A percentile compares a stretch with the other conserved stretches of the same genome.
Conservation (phyloP, 2,797 vertebrate species). For the Gambusia yucatana region DNA sequence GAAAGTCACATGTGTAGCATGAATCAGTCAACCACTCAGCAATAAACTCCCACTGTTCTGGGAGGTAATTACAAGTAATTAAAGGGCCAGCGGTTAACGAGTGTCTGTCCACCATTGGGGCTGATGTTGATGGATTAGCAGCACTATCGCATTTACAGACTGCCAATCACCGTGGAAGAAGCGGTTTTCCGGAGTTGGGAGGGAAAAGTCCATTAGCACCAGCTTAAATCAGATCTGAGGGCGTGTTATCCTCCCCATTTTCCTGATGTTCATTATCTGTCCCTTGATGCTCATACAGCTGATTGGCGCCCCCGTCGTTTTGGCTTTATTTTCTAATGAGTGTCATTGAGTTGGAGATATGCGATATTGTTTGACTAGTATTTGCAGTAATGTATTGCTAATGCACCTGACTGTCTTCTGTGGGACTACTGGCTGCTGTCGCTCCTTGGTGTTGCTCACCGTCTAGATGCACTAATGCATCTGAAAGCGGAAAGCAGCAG, state of each 20-base stretch:
- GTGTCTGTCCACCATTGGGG: slow-evolving; percentile 73
- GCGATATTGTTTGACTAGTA: slow-evolving; percentile 68
- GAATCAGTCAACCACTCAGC: slow-evolving; percentile 64
- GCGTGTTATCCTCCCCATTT: slow-evolving; percentile 79
- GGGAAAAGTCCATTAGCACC: slow-evolving; percentile 83
- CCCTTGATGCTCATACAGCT: slow-evolving; percentile 80
- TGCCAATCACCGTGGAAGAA: slow-evolving; percentile 82
- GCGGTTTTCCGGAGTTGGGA: slow-evolving; percentile 82
- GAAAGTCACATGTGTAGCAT: slow-evolving; percentile 21
- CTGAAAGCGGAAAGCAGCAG: slow-evolving; percentile 50
- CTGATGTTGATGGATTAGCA: slow-evolving; percentile 80
- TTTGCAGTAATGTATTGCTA: slow-evolving; percentile 74
- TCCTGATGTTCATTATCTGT: slow-evolving; percentile 81
- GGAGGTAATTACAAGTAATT: slow-evolving; percentile 83
- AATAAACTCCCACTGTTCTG: slow-evolving; percentile 74
- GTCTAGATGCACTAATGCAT: slow-evolving; percentile 63
- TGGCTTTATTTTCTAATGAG: slow-evolving; percentile 75
- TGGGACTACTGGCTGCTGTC: slow-evolving; percentile 64
- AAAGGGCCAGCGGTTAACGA: slow-evolving; percentile 80
- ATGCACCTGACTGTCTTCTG: slow-evolving; percentile 63
- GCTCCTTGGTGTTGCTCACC: slow-evolving; percentile 39
- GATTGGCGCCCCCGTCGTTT: slow-evolving; percentile 70
- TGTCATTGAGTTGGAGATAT: slow-evolving; percentile 76
- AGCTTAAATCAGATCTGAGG: slow-evolving; percentile 82
- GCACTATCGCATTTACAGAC: slow-evolving; percentile 76